phyloP scores from a whole-genome alignment of 1,140 invertebrate genomes.

The Thrips palmi region DNA sequence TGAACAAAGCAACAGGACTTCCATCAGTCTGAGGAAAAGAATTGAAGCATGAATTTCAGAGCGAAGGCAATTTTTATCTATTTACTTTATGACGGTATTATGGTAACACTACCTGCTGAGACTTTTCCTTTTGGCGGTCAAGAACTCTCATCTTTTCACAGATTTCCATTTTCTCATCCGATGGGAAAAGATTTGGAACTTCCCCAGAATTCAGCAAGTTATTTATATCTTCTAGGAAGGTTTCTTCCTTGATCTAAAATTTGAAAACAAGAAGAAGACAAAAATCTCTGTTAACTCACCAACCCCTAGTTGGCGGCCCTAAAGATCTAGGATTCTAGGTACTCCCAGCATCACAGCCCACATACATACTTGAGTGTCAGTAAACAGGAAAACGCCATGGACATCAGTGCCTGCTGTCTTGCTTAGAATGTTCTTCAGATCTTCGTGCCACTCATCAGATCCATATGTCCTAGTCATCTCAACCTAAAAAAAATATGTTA shows the following conservation, averaged over 20 bases:
- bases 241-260: conserved; percentile 74
- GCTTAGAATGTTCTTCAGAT: conserved; percentile 62
- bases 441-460: conserved; percentile 72
- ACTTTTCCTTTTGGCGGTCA: conserved; percentile 76
- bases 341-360: not conserved
- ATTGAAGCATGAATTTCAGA: not conserved
- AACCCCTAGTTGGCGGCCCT: too few relatives aligned
- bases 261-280: too few relatives aligned
- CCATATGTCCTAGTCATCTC: conserved; percentile 81
- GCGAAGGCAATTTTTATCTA: not conserved
- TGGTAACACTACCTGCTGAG: conserved; percentile 38
- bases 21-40: conserved; percentile 56
- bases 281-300: too few relatives aligned
- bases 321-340: too few relatives aligned
- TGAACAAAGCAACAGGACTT: conserved; percentile 74
- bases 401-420: conserved; percentile 66
- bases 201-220: conserved; percentile 89
- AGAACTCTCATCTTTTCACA: conserved; percentile 87
- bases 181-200: conserved; percentile 74
- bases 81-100: not conserved
- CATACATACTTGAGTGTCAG: conserved; percentile 55
- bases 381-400: conserved; percentile 81
- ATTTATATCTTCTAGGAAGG: conserved; percentile 83
- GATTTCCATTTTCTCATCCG: conserved; percentile 81
- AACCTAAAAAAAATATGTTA: conserved; percentile 35